phyloP scores from a whole-genome alignment of 1,140 invertebrate genomes.

The Musca vetustissima region DNA sequence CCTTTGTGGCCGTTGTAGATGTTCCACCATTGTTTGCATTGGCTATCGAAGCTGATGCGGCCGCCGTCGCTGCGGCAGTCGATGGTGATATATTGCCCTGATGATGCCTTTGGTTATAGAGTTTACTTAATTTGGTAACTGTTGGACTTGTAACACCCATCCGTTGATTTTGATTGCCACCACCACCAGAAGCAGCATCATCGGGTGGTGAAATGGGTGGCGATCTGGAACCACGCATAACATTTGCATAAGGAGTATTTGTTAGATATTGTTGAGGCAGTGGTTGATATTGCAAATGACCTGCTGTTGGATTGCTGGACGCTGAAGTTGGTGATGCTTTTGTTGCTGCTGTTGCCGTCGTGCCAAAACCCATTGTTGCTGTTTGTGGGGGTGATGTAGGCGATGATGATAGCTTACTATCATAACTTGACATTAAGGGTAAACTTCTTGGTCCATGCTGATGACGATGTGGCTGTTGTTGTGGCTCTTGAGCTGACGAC shows the following conservation, averaged over 20 bases:
- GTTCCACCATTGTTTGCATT: background rate
- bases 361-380: conserved; percentile 35
- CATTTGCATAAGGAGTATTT: conserved; percentile 3
- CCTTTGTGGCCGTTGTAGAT: conserved; percentile 10
- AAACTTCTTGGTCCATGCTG: conserved; percentile 17
- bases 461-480: conserved; percentile 25
- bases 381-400: conserved; percentile 19
- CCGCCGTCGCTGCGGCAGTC: background rate
- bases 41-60: background rate
- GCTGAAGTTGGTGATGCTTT: conserved; percentile 4
- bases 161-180: too few species aligned
- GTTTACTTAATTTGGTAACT: conserved; percentile 45
- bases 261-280: conserved; percentile 36
- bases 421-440: background rate
- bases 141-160: conserved; percentile 27
- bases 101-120: conserved; percentile 45
- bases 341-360: conserved; percentile 26
- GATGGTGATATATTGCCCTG: too few species aligned
- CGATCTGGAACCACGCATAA: conserved; percentile 23
- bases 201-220: conserved; percentile 27
- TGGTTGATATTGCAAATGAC: conserved; percentile 44
- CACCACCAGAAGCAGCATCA: too few species aligned
- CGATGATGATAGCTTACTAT: background rate
- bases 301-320: background rate
- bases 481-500: too few species aligned